Conservation (phyloP, 2,888 invertebrate genomes). For the Cremastinae sp. region DNA sequence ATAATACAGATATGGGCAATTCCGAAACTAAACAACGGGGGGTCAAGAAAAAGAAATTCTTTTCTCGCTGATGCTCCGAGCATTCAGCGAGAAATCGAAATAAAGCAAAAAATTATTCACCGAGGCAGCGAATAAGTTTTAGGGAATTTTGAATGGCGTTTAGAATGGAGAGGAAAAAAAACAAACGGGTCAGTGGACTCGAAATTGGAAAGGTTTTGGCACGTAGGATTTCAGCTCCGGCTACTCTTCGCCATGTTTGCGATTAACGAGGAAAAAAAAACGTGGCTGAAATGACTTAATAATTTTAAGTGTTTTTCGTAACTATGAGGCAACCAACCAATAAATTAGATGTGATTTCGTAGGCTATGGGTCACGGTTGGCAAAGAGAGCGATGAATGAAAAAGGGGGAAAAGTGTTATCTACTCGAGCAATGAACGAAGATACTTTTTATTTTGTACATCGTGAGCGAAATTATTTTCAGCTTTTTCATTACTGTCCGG, state of each 20-base stretch:
- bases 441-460: background rate
- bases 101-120: no score
- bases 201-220: no score
- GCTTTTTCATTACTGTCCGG: no score
- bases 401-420: constrained; percentile 59
- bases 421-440: constrained; percentile 18
- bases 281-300: constrained; percentile 36
- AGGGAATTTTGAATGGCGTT: no score
- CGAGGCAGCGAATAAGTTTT: no score
- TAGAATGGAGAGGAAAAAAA: no score
- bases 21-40: constrained; percentile 11
- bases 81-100: no score
- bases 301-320: constrained; percentile 57
- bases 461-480: background rate
- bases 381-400: constrained; percentile 40
- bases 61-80: no score
- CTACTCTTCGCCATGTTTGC: background rate
- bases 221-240: no score
- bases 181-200: no score
- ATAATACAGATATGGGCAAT: constrained; percentile 1
- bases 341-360: constrained; percentile 66
- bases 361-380: constrained; percentile 64
- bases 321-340: constrained; percentile 59
- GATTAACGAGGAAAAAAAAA: background rate
- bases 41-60: background rate